phyloP scores from a whole-genome alignment of 2,113 vertebrate genomes.

The Miniopterus natalensis region DNA sequence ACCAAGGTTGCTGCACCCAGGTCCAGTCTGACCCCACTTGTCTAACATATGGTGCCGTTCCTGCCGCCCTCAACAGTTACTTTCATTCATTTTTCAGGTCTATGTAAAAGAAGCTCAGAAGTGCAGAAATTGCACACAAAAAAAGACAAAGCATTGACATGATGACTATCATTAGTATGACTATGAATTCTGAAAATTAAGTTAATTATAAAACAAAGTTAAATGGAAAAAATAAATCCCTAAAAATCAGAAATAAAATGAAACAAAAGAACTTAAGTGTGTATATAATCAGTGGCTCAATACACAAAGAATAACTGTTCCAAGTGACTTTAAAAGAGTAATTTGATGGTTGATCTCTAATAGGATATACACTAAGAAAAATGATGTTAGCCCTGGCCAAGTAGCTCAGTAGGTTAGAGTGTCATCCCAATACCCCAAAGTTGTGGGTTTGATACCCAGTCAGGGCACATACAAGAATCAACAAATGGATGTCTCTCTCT shows the following conservation, averaged over 20 bases:
- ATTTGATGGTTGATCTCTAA: background rate
- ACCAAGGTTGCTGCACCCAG: background rate
- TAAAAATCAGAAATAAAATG: conserved; percentile 35
- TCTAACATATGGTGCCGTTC: background rate
- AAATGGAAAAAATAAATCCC: conserved; percentile 47
- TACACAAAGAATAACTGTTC: background rate
- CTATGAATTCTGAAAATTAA: background rate
- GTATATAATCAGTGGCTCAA: background rate
- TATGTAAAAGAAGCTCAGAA: background rate
- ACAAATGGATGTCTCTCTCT: background rate
- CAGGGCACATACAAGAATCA: background rate
- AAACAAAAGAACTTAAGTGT: background rate
- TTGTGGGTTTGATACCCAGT: background rate
- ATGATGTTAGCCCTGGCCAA: background rate
- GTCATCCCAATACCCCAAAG: background rate
- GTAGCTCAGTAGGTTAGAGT: background rate
- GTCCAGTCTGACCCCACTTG: background rate
- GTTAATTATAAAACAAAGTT: conserved; percentile 29
- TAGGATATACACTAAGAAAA: background rate
- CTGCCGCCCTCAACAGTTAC: background rate
- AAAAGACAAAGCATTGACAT: background rate
- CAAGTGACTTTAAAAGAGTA: conserved; percentile 6
- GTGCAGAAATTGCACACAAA: background rate
- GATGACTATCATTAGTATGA: background rate
- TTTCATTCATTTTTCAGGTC: conserved; percentile 41